Percentiles rank a stretch among this genome's conserved stretches.
phyloP scores from a whole-genome alignment of 2,888 invertebrate species.

The Osmoderma eremita region DNA sequence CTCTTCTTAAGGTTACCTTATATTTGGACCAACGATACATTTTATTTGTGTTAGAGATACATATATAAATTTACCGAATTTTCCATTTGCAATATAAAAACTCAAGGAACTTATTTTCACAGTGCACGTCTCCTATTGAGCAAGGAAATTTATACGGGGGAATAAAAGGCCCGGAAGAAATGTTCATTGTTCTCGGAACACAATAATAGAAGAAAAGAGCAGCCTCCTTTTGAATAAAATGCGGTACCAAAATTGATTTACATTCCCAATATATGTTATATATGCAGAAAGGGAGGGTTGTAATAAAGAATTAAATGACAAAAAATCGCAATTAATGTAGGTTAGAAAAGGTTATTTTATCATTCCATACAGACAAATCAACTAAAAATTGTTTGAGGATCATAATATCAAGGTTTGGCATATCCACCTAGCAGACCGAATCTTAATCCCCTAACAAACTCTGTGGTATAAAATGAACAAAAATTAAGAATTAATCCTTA shows the following conservation, averaged over 20 bases:
- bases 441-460: too few species aligned
- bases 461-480: too few species aligned
- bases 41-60: not conserved
- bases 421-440: too few species aligned
- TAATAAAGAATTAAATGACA: constrained; percentile 11
- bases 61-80: not conserved
- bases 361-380: too few species aligned
- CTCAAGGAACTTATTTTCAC: not conserved
- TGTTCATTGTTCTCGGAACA: constrained; percentile 54
- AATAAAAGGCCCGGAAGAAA: constrained; percentile 49
- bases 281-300: constrained; percentile 6
- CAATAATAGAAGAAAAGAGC: constrained; percentile 56
- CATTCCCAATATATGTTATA: constrained; percentile 51
- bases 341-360: too few species aligned
- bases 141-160: constrained; percentile 30
- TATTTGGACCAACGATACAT: too few species aligned
- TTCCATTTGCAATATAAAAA: not conserved
- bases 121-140: constrained; percentile 5
- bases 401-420: too few species aligned
- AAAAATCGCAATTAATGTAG: not conserved
- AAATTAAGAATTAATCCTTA: too few species aligned
- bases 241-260: constrained; percentile 59
- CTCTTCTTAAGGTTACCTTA: not conserved
- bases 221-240: constrained; percentile 53
- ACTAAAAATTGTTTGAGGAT: too few species aligned